A percentile compares a stretch with the other conserved stretches of the same genome.
phyloP scores from a whole-genome alignment of 2,113 vertebrate species.

The Coryphaenoides rupestris region DNA sequence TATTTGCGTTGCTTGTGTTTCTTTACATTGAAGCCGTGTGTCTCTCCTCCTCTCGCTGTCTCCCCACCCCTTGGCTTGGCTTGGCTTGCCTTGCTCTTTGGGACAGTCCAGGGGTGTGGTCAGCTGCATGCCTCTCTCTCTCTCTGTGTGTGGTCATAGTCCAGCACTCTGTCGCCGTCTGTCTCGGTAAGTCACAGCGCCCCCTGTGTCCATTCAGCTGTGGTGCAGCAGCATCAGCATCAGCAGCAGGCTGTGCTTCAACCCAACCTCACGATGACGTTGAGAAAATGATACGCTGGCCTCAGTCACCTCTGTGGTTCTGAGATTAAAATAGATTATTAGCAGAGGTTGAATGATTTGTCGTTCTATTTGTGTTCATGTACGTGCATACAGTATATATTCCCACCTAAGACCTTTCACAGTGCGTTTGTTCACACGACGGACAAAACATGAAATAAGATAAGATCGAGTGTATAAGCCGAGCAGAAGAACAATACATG shows the following conservation, averaged over 20 bases:
- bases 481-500: no score
- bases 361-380: no score
- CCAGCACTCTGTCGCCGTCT: conserved; percentile 35
- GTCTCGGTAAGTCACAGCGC: conserved; percentile 61
- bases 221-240: no score
- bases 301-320: conserved; percentile 6
- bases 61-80: no score
- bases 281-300: conserved; percentile 19
- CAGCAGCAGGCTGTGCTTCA: background rate
- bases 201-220: background rate
- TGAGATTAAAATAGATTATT: conserved; percentile 1
- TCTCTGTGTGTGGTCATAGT: conserved; percentile 52
- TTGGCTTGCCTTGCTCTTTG: conserved; percentile 54
- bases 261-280: conserved; percentile 8
- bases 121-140: conserved; percentile 62
- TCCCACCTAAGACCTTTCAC: no score
- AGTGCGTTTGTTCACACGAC: no score
- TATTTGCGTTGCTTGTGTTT: conserved; percentile 7
- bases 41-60: conserved; percentile 10
- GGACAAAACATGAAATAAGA: no score
- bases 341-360: no score
- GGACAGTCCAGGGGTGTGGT: conserved; percentile 59
- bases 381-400: no score
- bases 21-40: conserved; percentile 7
- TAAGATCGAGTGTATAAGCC: no score